Evolutionary conservation across 2,113 vertebrate species (phyloP).

Genomic region (Pterophyllum scalare): DNA sequence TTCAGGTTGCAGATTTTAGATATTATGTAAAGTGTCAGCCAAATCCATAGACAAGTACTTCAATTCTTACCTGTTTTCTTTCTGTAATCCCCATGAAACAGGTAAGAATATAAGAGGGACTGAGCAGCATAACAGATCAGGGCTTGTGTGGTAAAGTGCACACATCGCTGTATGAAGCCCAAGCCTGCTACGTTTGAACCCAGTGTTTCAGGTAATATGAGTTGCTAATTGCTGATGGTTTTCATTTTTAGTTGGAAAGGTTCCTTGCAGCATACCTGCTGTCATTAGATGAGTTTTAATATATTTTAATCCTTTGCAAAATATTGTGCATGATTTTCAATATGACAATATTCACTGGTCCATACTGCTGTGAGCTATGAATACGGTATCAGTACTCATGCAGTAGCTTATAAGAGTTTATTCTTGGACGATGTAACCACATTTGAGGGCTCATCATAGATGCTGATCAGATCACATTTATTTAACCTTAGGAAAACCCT

Average conservation of each 20-base stretch:
- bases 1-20: background rate
- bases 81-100: constrained; percentile 2
- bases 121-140: background rate
- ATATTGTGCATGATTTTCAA: background rate
- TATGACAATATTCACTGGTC: background rate
- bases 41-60: constrained; percentile 10
- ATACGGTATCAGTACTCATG: background rate
- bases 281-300: background rate
- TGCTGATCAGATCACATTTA: background rate
- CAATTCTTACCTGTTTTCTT: background rate
- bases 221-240: background rate
- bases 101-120: background rate
- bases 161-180: background rate
- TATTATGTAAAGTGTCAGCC: constrained; percentile 5
- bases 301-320: background rate
- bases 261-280: background rate
- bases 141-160: background rate
- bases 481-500: background rate
- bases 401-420: background rate
- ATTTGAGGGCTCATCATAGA: background rate
- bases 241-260: background rate
- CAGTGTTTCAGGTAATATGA: background rate
- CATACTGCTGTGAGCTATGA: background rate
- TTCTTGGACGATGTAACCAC: background rate
- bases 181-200: background rate